Percentiles rank a stretch among this genome's conserved stretches.
Conservation (phyloP, 2,888 invertebrate genomes). For the Mamestra brassicae region DNA sequence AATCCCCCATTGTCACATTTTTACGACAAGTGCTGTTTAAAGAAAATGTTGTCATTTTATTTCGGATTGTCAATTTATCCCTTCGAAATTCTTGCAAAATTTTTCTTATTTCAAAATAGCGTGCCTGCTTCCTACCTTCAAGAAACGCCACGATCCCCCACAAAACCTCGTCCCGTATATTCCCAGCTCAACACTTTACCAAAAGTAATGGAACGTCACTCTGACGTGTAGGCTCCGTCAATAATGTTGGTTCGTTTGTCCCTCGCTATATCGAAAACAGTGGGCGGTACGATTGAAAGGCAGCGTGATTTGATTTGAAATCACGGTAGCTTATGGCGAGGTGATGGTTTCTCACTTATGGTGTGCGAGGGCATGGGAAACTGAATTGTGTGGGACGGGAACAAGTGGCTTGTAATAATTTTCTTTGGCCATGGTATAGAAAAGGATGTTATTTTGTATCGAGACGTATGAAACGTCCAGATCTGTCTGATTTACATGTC, state of each 20-base stretch:
- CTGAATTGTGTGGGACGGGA: constrained; percentile 1
- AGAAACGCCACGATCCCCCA: background rate
- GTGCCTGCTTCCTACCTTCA: background rate
- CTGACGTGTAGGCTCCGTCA: constrained; percentile 48
- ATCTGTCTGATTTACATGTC: too few relatives aligned
- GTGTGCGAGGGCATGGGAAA: constrained; percentile 38
- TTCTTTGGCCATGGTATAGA: too few relatives aligned
- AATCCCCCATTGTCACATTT: too few relatives aligned
- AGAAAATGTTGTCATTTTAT: too few relatives aligned
- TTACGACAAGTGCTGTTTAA: too few relatives aligned
- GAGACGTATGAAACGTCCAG: too few relatives aligned
- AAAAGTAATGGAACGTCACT: constrained; percentile 57
- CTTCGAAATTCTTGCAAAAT: too few relatives aligned
- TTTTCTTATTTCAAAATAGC: background rate
- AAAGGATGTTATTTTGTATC: too few relatives aligned
- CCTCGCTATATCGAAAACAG: constrained; percentile 54
- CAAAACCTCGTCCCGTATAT: constrained; percentile 21
- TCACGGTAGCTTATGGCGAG: constrained; percentile 49
- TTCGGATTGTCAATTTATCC: too few relatives aligned
- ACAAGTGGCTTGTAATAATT: too few relatives aligned
- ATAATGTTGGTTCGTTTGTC: constrained; percentile 52
- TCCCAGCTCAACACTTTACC: constrained; percentile 19
- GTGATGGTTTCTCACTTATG: constrained; percentile 51
- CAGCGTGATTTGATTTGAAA: constrained; percentile 52
- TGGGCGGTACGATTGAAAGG: constrained; percentile 57